phyloP scores from a whole-genome alignment of 2,113 vertebrate species.

The Heterochromis multidens region DNA sequence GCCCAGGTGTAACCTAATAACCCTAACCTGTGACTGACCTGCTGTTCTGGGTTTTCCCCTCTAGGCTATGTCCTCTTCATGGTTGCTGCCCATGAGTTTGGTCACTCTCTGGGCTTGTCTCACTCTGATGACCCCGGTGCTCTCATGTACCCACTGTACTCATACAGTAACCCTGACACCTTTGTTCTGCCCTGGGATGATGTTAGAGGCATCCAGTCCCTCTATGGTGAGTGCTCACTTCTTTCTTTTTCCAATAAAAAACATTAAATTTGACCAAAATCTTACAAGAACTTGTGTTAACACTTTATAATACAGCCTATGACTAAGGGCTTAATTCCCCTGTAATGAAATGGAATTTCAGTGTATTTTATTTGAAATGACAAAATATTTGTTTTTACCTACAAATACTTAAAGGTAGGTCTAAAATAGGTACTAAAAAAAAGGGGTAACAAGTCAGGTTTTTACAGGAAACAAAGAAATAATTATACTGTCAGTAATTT shows the following conservation, averaged over 20 bases:
- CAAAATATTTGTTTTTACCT: neutral
- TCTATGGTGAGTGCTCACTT: conserved; percentile 81
- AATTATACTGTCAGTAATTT: no score
- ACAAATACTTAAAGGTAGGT: neutral
- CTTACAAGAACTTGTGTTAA: neutral
- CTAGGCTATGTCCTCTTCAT: conserved; percentile 87
- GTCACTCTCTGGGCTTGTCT: conserved; percentile 87
- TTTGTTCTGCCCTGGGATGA: conserved; percentile 86
- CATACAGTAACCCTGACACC: conserved; percentile 71
- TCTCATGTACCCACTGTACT: conserved; percentile 87
- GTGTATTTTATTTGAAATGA: no score
- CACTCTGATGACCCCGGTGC: conserved; percentile 87
- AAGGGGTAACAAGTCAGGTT: no score
- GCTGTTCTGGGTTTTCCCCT: neutral
- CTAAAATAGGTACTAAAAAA: neutral
- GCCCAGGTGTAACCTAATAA: neutral
- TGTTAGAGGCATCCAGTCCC: conserved; percentile 85
- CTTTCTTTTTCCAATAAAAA: neutral
- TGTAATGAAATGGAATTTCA: neutral
- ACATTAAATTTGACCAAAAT: neutral
- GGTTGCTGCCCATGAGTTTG: conserved; percentile 92
- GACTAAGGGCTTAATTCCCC: neutral
- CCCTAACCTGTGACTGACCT: neutral
- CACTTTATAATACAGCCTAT: neutral
- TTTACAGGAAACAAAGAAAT: no score